These are phyloP conservation scores for Meloidogyne hapla DNA, from an alignment of 1,140 invertebrate species.

Conservation along the genomic window DNA sequence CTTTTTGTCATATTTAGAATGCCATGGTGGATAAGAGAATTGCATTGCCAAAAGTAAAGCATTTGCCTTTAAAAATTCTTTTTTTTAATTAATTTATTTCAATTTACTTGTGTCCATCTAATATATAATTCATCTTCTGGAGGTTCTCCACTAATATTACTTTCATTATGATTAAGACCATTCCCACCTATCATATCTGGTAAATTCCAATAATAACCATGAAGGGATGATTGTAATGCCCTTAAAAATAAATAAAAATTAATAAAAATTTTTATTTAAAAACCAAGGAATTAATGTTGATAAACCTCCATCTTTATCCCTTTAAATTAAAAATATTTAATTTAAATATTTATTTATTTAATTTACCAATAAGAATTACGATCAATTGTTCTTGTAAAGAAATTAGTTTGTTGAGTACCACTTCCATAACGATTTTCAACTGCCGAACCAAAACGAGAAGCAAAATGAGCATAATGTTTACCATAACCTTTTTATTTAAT, in stretches of 20 bases:
- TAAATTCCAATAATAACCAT: conserved; percentile 80
- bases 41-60: conserved; percentile 83
- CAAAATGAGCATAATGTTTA: conserved; percentile 71
- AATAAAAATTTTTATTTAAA: not conserved
- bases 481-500: conserved; percentile 66
- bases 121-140: conserved; percentile 81
- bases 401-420: conserved; percentile 75
- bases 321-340: conserved; percentile 65
- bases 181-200: conserved; percentile 91
- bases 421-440: conserved; percentile 80
- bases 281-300: conserved; percentile 76
- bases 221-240: conserved; percentile 75
- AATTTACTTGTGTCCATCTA: conserved; percentile 77
- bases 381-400: conserved; percentile 85
- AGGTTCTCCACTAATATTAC: conserved; percentile 25
- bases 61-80: conserved; percentile 68
- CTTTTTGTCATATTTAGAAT: conserved; percentile 54
- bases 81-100: not conserved
- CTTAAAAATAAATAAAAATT: conserved; percentile 57
- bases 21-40: conserved; percentile 83
- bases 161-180: conserved; percentile 66
- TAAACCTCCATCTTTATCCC: conserved; percentile 71
- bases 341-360: conserved; percentile 1
- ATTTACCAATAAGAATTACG: conserved; percentile 76
- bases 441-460: conserved; percentile 71